Evolutionary conservation across 2,797 vertebrate genomes (phyloP), one percentile per base, ranked within the genome.

Genomic region (Paratrypauchen microcephalus): DNA sequence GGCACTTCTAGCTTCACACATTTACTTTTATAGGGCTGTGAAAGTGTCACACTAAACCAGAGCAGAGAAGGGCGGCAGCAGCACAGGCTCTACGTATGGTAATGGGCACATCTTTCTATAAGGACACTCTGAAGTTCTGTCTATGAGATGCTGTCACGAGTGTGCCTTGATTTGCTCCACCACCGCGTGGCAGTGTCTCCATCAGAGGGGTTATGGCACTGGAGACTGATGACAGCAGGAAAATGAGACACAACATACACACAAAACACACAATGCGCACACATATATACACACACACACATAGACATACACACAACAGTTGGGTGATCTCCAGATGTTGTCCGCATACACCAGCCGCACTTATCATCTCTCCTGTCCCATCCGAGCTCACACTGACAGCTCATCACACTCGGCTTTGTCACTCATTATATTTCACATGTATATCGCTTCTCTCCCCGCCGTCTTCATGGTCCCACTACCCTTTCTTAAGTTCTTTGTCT

Each of bases 391-490:
- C 64, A 2, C 70, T 82, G 83, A 77, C 79, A 82, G 77, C 85
- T 84, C 84, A 66, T 80, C 74, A 73, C 73, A 81, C 81, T 52
- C 65, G 50, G 65, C 82, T 24, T 68, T 74, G 75, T 86, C 82
- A 77, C 74, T 83, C 52, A 68, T 86, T 87, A 84, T 80, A 85
- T 84, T 71, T 80, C 68, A 71, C 65, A 83, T 77, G 58, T 80
- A 75, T 80, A 76, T 71, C 68, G 62, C 71, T 72, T 70, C 63
- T 18, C 72, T 60, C 66, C 54, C 56, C 54, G 47, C 68, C 65
- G 8, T 13, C 72, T 60, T 57, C 39, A 60, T 45, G 30, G 26
- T 69, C 64, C 12, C 56, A 36, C 26, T 45, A 16, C 66, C 28
- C 58, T 55, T 47, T 56, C 65, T 13, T 54, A 39, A 11, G 26